Evolutionary conservation across 1,140 invertebrate species (phyloP).

Genomic region (Argopecten irradians): DNA sequence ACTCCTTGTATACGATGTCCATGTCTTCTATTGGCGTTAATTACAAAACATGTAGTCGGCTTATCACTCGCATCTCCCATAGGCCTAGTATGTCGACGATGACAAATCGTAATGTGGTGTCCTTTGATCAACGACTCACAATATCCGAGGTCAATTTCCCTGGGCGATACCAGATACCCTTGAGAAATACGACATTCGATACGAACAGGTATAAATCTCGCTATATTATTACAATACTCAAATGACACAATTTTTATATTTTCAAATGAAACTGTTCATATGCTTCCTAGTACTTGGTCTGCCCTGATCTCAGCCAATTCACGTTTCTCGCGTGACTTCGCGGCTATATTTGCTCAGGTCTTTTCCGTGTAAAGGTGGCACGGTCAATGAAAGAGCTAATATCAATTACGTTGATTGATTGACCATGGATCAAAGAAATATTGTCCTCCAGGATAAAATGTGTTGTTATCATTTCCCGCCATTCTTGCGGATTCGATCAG

Average conservation of each 20-base stretch:
- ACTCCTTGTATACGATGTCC: background rate
- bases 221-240: background rate
- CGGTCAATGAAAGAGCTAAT: conserved; percentile 5
- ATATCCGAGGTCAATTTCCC: conserved; percentile 8
- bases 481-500: background rate
- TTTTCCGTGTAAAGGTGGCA: background rate
- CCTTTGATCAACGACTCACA: background rate
- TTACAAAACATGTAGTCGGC: background rate
- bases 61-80: background rate
- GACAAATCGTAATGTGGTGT: background rate
- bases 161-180: background rate
- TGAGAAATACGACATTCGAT: background rate
- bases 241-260: background rate
- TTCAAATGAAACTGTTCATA: background rate
- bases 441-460: conserved; percentile 17
- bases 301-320: background rate
- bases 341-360: background rate
- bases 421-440: conserved; percentile 14
- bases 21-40: background rate
- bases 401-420: conserved; percentile 13
- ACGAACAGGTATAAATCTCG: background rate
- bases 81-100: background rate
- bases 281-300: background rate
- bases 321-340: background rate
- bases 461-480: background rate